Conservation (phyloP, 2,797 vertebrate species). For the Coluber constrictor region DNA sequence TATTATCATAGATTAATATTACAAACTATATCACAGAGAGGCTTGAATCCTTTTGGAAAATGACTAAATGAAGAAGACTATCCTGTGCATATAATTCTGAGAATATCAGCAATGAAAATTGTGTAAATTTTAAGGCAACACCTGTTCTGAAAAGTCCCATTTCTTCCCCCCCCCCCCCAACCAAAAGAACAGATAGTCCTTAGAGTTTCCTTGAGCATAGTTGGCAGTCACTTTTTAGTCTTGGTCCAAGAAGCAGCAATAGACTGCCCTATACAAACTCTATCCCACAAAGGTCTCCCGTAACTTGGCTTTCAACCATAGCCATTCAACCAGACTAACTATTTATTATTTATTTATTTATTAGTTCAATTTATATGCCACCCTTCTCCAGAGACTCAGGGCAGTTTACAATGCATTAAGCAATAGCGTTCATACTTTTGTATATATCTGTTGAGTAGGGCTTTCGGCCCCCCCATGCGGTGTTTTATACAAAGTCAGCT, state of each 20-base stretch:
- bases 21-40: neutral
- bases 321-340: constrained; percentile 20
- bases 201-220: neutral
- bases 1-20: neutral
- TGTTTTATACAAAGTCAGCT: too few relatives aligned
- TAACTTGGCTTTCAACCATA: constrained; percentile 19
- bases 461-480: too few relatives aligned
- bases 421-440: too few relatives aligned
- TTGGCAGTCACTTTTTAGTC: constrained; percentile 27
- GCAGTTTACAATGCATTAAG: too few relatives aligned
- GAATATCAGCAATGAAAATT: neutral
- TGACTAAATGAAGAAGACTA: constrained; percentile 5
- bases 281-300: constrained; percentile 4
- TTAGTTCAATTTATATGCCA: too few relatives aligned
- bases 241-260: constrained; percentile 41
- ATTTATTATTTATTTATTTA: too few relatives aligned
- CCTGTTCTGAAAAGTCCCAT: constrained; percentile 39
- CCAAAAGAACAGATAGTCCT: constrained; percentile 51
- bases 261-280: constrained; percentile 21
- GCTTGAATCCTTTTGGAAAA: neutral
- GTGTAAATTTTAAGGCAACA: constrained; percentile 27
- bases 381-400: too few relatives aligned
- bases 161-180: neutral
- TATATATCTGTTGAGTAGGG: too few relatives aligned
- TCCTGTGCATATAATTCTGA: neutral